Percentiles rank a stretch among this genome's conserved stretches.
phyloP scores from a whole-genome alignment of 2,113 vertebrate species.

The Grammomys dolichurus region DNA sequence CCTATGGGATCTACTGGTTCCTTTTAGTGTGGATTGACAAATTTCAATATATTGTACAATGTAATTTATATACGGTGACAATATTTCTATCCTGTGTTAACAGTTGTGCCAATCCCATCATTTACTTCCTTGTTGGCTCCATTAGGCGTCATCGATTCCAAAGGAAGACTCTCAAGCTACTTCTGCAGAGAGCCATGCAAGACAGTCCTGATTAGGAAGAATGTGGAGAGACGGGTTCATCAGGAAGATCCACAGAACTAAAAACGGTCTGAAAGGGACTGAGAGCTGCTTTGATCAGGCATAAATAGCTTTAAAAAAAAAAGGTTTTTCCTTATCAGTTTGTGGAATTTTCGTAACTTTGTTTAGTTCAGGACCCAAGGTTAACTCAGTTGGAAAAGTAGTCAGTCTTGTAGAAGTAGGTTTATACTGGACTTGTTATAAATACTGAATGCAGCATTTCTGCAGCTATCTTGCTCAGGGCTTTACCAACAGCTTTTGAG shows the following conservation, averaged over 20 bases:
- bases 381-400: background rate
- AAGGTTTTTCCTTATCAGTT: background rate
- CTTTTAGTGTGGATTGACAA: background rate
- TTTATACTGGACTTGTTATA: background rate
- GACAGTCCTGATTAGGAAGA: background rate
- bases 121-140: background rate
- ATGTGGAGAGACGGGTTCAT: background rate
- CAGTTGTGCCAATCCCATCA: background rate
- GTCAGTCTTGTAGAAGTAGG: background rate
- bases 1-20: background rate
- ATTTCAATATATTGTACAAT: accelerated
- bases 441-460: background rate
- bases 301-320: background rate
- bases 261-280: background rate
- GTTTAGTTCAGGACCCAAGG: background rate
- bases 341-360: background rate
- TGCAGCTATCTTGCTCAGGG: background rate
- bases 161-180: background rate
- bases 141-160: background rate
- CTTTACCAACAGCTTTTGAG: background rate
- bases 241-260: background rate
- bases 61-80: accelerated
- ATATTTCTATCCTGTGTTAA: background rate
- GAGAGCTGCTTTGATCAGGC: background rate
- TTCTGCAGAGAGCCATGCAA: background rate